Evolutionary conservation across 2,113 vertebrate genomes (phyloP).

Genomic region (Scomber japonicus): DNA sequence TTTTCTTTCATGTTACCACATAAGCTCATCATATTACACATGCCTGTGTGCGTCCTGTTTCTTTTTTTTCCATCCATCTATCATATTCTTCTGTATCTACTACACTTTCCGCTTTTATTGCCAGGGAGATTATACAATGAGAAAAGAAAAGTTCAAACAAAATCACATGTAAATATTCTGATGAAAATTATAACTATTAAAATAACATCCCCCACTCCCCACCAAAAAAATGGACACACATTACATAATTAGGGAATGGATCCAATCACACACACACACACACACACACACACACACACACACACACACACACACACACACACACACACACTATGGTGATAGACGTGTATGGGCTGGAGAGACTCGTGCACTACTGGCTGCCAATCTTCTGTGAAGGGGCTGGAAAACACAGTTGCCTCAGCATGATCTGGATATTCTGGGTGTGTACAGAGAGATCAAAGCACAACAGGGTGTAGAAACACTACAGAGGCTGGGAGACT

Average conservation of each 20-base stretch:
- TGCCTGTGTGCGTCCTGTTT: constrained; percentile 25
- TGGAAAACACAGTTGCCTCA: constrained; percentile 71
- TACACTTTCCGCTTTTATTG: constrained; percentile 33
- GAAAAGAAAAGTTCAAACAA: not conserved
- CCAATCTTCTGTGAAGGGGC: constrained; percentile 36
- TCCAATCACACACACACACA: not conserved
- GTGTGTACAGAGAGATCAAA: constrained; percentile 79
- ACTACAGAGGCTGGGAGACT: not conserved
- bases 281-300: no score
- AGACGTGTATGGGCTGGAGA: constrained; percentile 67
- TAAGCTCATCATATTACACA: constrained; percentile 47
- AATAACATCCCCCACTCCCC: not conserved
- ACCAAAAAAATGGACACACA: not conserved
- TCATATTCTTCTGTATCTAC: not conserved
- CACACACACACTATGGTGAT: constrained; percentile 37
- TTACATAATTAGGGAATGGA: not conserved
- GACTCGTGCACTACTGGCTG: constrained; percentile 59
- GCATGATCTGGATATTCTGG: constrained; percentile 76
- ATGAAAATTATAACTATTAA: not conserved
- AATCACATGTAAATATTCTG: not conserved
- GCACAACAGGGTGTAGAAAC: constrained; percentile 41
- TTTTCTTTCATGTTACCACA: constrained; percentile 47
- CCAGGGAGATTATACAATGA: constrained; percentile 51
- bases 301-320: not conserved
- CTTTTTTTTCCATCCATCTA: constrained; percentile 25